Base-by-base conservation (phyloP, 2,888 invertebrate species). In the Vanessa cardui region DNA sequence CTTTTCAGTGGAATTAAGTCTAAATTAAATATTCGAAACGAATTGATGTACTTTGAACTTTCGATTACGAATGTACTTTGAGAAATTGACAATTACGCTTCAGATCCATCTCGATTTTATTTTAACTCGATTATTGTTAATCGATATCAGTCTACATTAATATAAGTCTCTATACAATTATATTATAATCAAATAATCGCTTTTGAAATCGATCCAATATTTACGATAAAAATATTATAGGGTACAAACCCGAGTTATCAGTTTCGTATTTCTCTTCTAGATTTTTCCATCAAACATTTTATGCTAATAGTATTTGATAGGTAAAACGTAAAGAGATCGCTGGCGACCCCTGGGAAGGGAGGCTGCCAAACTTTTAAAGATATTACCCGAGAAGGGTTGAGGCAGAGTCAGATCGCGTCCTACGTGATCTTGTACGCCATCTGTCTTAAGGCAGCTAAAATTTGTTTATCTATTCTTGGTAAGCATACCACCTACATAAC, bases 321-420 rank as follows among this genome's bases (percentile, higher is more conserved):
- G 82, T 79, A 85, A 87, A 87, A 89, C 86, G 88, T 84, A 84
- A 83, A 84, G 82, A 85, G 86, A 86, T 84, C 83, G 79, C 75
- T 73, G 72, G 76, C 76, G 64, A 74, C 80, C 83, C 82, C 54
- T 69, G 83, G 82, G 82, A 78, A 68, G 72, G 76, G 77, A 80
- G 82, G 71, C 72, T 71, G 76, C 73, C 76, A 83, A 93, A 93
- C 91, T 93, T 92, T 93, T 93, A 93, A 93, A 92, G 92, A 92
- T 92, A 92, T 93, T 91, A 92, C 87, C 86, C 86, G 76, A 81
- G 87, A 91, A 90, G 91, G 92, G 90, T 91, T 91, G 89, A 84
- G 80, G 78, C 78, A 72, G 72, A 76, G 77, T 76, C 78, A 78
- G 65, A 64, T 80, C 76, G 83, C 83, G 88, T 89, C 87, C 86